These are phyloP conservation scores for Athalia cordata DNA, from an alignment of 2,888 invertebrate genomes.

Conservation along the genomic window DNA sequence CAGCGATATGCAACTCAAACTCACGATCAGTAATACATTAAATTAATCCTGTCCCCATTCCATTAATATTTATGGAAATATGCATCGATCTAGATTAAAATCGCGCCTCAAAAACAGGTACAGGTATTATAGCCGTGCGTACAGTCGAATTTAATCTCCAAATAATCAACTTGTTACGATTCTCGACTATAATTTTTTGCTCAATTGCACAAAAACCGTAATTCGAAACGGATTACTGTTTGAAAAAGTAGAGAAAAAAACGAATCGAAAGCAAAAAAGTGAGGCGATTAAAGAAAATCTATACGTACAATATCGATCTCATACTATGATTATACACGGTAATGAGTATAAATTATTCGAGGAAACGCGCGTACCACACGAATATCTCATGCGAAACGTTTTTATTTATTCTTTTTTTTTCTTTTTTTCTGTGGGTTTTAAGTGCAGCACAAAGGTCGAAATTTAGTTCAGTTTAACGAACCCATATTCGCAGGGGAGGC, in stretches of 20 bases:
- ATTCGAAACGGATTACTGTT: too few relatives aligned
- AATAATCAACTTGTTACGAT: neutral
- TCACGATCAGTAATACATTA: slow-evolving; percentile 1
- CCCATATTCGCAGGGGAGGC: neutral
- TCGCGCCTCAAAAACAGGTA: slow-evolving; percentile 22
- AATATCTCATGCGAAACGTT: neutral
- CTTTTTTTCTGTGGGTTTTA: neutral
- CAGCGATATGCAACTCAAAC: too few relatives aligned
- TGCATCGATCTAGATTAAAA: slow-evolving; percentile 29
- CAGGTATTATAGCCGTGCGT: slow-evolving; percentile 5
- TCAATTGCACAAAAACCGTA: too few relatives aligned
- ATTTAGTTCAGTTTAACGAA: slow-evolving; percentile 35
- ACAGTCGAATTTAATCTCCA: neutral
- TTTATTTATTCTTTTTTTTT: neutral
- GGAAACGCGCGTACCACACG: too few relatives aligned
- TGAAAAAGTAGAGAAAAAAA: too few relatives aligned
- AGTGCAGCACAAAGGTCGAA: slow-evolving; percentile 33
- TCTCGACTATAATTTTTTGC: neutral
- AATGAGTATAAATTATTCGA: too few relatives aligned
- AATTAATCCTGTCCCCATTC: slow-evolving; percentile 7
- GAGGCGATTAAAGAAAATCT: too few relatives aligned
- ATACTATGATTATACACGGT: too few relatives aligned
- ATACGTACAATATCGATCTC: too few relatives aligned
- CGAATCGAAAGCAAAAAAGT: too few relatives aligned
- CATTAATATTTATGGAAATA: slow-evolving; percentile 36